Evolutionary conservation across 2,797 vertebrate genomes (phyloP), one percentile per base, ranked within the genome.

Genomic region (Acanthopagrus latus): DNA sequence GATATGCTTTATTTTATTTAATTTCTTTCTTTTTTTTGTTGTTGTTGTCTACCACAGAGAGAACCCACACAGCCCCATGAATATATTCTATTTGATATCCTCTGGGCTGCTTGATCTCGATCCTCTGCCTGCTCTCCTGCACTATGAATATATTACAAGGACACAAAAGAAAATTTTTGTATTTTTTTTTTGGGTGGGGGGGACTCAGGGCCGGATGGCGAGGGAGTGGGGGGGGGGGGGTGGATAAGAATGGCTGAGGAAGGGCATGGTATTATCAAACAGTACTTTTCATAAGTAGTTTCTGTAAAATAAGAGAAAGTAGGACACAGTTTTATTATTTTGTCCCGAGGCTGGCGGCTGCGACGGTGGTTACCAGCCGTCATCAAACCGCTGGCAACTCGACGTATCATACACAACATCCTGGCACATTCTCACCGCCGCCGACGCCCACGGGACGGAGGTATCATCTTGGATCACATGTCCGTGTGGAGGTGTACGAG

Each of bases 71-170:
- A 83, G 59, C 77, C 76, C 60, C 72, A 88, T 92, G 86, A 93
- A 93, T 94, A 85, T 91, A 93, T 93, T 94, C 90, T 60, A 85
- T 93, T 92, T 94, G 91, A 94, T 94, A 89, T 92, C 84, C 85
- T 86, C 72, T 50, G 57, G 81, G 84, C 85, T 78, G 90, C 85
- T 86, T 90, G 84, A 91, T 93, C 88, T 85, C 74, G 82, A 90
- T 90, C 85, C 85, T 79, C 79, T 82, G 85, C 82, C 81, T 92
- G 80, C 88, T 91, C 88, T 86, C 81, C 89, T 91, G 86, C 33
- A 80, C 90, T 82, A 82, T 89, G 91, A 94, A 93, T 93, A 92
- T 65, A 92, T 92, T 91, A 93, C 71, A 71, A 88, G 74, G 72
- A 86, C 76, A 90, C 84, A 90, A 90, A 90, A 87, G 88, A 74